These are phyloP conservation scores for Periparus ater DNA, from an alignment of 2,797 vertebrate genomes.

Conservation along the genomic window DNA sequence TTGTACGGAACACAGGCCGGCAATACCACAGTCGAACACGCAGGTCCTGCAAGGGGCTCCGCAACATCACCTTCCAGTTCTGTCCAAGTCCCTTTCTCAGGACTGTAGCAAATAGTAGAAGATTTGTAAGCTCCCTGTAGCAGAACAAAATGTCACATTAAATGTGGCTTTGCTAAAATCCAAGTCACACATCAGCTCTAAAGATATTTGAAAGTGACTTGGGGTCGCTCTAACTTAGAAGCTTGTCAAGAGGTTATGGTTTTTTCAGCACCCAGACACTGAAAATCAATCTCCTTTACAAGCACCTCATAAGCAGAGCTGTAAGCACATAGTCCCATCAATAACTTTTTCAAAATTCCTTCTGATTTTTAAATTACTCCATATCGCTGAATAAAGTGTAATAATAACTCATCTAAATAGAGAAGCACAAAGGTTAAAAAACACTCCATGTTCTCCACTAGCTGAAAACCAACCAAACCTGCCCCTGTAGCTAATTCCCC, in stretches of 20 bases:
- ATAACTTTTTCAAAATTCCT: background rate
- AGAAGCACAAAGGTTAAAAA: background rate
- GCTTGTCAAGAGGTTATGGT: background rate
- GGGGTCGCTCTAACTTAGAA: background rate
- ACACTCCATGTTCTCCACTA: background rate
- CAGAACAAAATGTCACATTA: background rate
- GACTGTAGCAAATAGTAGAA: constrained; percentile 98
- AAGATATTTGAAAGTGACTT: background rate
- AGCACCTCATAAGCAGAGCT: background rate
- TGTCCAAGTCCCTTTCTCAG: constrained; percentile 97
- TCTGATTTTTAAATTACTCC: background rate
- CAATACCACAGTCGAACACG: constrained; percentile 94
- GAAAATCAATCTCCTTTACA: background rate
- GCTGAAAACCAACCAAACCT: background rate
- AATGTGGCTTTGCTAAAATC: background rate
- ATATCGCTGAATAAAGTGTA: background rate
- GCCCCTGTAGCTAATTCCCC: background rate
- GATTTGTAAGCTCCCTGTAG: constrained; percentile 98
- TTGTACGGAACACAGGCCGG: constrained; percentile 96
- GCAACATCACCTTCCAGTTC: constrained; percentile 97
- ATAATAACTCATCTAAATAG: background rate
- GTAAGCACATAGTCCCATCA: background rate
- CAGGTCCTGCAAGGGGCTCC: constrained; percentile 94
- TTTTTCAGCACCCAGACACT: background rate
- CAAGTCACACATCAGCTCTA: background rate